phyloP scores from a whole-genome alignment of 2,888 invertebrate species.

The Andrena dorsata region DNA sequence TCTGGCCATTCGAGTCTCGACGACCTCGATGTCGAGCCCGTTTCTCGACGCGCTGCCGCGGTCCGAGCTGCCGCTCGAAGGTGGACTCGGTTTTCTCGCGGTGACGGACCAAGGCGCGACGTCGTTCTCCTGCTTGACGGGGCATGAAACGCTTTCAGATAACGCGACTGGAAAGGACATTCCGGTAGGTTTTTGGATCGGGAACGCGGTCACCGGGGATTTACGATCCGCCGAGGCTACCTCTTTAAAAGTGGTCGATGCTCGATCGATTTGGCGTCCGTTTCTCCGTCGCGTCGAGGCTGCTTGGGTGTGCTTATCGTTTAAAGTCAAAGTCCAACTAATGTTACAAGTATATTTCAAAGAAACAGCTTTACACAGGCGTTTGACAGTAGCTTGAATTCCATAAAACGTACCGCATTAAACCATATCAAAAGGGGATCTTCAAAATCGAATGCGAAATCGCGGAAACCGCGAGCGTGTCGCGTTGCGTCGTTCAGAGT shows the following conservation, averaged over 20 bases:
- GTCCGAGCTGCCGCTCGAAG: slow-evolving; percentile 57
- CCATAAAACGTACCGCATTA: too few species aligned
- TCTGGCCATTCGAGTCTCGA: not conserved
- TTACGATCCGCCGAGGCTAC: slow-evolving; percentile 20
- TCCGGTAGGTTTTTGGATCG: slow-evolving; percentile 71
- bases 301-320: not conserved
- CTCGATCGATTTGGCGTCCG: slow-evolving; percentile 9
- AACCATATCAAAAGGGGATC: not conserved
- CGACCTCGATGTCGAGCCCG: slow-evolving; percentile 45
- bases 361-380: slow-evolving; percentile 20
- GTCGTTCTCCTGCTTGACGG: slow-evolving; percentile 77
- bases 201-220: slow-evolving; percentile 38
- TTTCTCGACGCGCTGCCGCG: not conserved
- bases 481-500: slow-evolving; percentile 54
- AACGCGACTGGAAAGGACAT: slow-evolving; percentile 81
- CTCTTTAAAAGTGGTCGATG: slow-evolving; percentile 11
- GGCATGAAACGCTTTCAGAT: slow-evolving; percentile 80
- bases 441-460: slow-evolving; percentile 6
- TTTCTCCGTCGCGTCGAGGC: not conserved
- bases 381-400: not conserved
- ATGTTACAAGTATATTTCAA: slow-evolving; percentile 27
- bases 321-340: not conserved
- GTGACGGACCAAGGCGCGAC: slow-evolving; percentile 67
- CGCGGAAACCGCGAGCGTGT: slow-evolving; percentile 30
- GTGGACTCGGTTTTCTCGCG: slow-evolving; percentile 73